phyloP scores from a whole-genome alignment of 1,140 invertebrate species.

The Ceratosolen solmsi region DNA sequence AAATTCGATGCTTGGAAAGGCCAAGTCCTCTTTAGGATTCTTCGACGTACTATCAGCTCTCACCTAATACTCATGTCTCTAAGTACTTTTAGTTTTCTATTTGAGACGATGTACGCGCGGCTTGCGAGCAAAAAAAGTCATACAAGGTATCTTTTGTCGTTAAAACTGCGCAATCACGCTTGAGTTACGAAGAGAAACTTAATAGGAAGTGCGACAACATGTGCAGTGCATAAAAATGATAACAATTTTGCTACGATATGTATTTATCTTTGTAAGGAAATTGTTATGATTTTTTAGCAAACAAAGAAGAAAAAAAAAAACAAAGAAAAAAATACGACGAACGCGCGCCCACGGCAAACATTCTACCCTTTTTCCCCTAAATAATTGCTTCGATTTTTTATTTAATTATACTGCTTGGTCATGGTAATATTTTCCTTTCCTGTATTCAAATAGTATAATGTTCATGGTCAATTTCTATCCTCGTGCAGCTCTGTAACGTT shows the following conservation, averaged over 20 bases:
- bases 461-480: background rate
- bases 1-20: no score
- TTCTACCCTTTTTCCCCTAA: no score
- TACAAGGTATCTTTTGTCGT: background rate
- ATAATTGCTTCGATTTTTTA: background rate
- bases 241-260: background rate
- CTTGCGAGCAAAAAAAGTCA: no score
- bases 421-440: background rate
- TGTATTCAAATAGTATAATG: background rate
- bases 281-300: background rate
- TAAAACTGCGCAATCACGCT: background rate
- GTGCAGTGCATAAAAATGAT: background rate
- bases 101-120: no score
- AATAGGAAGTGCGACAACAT: background rate
- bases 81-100: no score
- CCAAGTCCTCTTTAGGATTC: no score
- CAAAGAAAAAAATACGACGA: no score
- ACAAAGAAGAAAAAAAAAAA: no score
- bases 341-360: no score
- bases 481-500: background rate
- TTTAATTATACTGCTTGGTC: background rate
- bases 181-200: background rate
- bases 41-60: no score
- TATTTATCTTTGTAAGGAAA: background rate
- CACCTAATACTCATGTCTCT: no score